Evolutionary conservation across 2,888 invertebrate genomes (phyloP).

Genomic region (Ligdia adustata): DNA sequence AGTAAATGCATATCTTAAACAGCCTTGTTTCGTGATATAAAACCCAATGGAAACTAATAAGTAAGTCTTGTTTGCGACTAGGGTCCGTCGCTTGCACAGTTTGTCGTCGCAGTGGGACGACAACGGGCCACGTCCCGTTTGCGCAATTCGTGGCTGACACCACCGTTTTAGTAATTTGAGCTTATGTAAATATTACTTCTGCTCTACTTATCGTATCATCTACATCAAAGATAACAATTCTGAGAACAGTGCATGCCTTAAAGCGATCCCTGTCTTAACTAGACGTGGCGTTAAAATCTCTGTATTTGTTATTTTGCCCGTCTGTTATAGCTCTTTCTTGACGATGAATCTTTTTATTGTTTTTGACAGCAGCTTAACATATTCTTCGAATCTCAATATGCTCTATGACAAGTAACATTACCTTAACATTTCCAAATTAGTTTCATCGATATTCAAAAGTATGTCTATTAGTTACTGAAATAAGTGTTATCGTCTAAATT

Average conservation of each 20-base stretch:
- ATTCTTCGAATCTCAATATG: neutral
- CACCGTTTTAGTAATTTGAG: conserved; percentile 56
- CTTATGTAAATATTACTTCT: conserved; percentile 51
- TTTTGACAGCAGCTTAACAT: conserved; percentile 32
- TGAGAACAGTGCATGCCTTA: conserved; percentile 18
- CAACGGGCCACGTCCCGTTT: conserved; percentile 56
- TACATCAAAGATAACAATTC: conserved; percentile 50
- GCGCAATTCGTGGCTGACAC: conserved; percentile 54
- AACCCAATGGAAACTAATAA: conserved; percentile 4
- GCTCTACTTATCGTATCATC: conserved; percentile 51
- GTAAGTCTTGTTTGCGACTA: conserved; percentile 33
- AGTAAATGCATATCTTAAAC: neutral
- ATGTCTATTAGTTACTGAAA: neutral
- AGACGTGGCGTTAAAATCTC: conserved; percentile 33
- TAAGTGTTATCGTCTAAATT: conserved; percentile 25
- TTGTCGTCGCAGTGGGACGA: conserved; percentile 47
- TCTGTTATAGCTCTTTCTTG: conserved; percentile 47
- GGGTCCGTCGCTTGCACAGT: conserved; percentile 35
- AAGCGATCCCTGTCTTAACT: conserved; percentile 19
- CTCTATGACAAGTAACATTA: conserved; percentile 11
- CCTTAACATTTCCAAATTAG: conserved; percentile 14
- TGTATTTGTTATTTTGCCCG: conserved; percentile 40
- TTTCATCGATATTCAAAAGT: conserved; percentile 1
- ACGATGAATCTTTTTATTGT: conserved; percentile 32
- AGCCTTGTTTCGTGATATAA: neutral